Evolutionary conservation across 2,888 invertebrate species (phyloP).

Genomic region (Branchipolynoe longqiensis): DNA sequence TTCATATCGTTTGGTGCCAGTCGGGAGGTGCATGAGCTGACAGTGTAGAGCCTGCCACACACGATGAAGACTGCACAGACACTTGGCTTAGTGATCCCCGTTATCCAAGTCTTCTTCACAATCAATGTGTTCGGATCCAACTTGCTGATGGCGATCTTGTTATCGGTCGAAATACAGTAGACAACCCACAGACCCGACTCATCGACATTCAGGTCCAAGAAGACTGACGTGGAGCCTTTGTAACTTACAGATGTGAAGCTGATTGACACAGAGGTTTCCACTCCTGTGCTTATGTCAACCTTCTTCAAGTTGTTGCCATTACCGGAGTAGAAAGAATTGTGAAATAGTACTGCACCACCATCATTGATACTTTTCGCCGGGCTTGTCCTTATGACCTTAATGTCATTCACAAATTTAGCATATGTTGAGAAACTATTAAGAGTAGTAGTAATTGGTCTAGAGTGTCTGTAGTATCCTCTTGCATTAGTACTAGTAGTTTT

Average conservation of each 20-base stretch:
- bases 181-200: conserved; percentile 44
- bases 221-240: too few species aligned
- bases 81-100: background rate
- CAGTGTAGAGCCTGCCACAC: conserved; percentile 60
- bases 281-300: background rate
- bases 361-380: background rate
- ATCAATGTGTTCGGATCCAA: background rate
- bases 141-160: conserved; percentile 38
- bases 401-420: background rate
- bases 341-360: background rate
- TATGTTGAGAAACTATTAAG: background rate
- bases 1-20: background rate
- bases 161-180: background rate
- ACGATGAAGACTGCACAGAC: conserved; percentile 57
- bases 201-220: conserved; percentile 39
- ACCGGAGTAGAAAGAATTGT: background rate
- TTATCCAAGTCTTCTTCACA: conserved; percentile 22
- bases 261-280: background rate
- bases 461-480: background rate
- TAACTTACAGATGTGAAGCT: background rate
- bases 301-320: background rate
- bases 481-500: background rate
- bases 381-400: too few species aligned
- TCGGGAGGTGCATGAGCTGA: conserved; percentile 39
- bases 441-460: background rate